Evolutionary conservation across 2,113 vertebrate species (phyloP), one percentile per base, ranked within the genome.

Genomic region (Hypanus sabinus): DNA sequence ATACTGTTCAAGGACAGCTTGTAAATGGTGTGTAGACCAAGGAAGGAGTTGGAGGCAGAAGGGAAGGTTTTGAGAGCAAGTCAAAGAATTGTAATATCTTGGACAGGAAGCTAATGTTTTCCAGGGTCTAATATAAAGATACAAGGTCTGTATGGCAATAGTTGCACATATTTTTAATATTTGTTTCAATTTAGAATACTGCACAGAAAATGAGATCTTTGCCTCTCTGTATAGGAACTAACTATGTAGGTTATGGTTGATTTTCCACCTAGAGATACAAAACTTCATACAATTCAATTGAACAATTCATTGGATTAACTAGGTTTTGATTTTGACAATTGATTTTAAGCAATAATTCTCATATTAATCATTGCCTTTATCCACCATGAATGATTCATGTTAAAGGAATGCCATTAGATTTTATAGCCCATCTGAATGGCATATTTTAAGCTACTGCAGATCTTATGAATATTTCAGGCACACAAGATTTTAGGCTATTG

Each of bases 391-490:
- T 93, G 91, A 93, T 93, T 93, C 68, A 93, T 93, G 73, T 73
- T 55, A 55, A 75, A 93, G 68, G 68, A 93, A 73, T 14, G 70
- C 30, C 70, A 93, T 38, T 93, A 27, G 68, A 55, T 75, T 93
- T 93, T 73, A 93, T 73, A 55, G 68, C 36, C 68, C 11, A 5
- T 92, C 70, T 27, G 70, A 93, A 38, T 46, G 68, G 8, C 70
- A 73, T 36, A 55, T 93, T 75, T 93, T 93, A 93, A 73, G 10
- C 70, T 93, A 73, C 68, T 75, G 68, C 91, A 93, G 68, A 75
- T 22, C 91, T 92, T 71, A 30, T 93, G 70, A 93, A 71, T 93
- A 93, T 75, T 93, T 93, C 36, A 93, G 91, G 68, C 65, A 55
- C 68, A 27, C 33, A 71, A 71, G 24, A 75, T 93, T 93, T 93